Conservation (phyloP, 2,888 invertebrate species). For the Lutraria lutraria region DNA sequence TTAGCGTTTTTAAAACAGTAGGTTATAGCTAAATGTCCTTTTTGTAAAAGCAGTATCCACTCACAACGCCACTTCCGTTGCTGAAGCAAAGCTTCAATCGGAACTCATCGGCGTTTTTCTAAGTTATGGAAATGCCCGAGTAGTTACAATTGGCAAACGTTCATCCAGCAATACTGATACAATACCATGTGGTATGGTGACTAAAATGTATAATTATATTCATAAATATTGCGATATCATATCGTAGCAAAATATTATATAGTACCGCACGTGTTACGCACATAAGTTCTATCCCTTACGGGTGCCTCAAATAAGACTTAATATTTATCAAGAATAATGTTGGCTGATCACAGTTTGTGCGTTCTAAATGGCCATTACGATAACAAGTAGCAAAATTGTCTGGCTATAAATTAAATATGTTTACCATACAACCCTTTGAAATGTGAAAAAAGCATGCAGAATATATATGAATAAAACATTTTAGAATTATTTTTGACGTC, state of each 20-base stretch:
- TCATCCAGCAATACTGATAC: too few relatives aligned
- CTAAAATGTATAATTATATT: neutral
- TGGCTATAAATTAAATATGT: slow-evolving; percentile 63
- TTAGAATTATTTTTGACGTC: neutral
- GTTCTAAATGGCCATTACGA: slow-evolving; percentile 65
- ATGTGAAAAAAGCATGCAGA: slow-evolving; percentile 29
- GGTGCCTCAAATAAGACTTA: slow-evolving; percentile 26
- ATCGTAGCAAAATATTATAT: neutral
- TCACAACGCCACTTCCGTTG: too few relatives aligned
- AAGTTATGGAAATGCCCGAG: too few relatives aligned
- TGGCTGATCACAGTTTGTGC: slow-evolving; percentile 35
- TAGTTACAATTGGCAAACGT: too few relatives aligned
- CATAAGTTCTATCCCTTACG: neutral
- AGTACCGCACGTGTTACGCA: neutral
- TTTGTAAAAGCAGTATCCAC: too few relatives aligned
- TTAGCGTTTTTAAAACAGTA: too few relatives aligned
- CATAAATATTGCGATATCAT: neutral
- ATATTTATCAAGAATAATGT: slow-evolving; percentile 46
- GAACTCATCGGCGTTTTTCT: too few relatives aligned
- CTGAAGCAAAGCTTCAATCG: too few relatives aligned
- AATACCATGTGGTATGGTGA: neutral
- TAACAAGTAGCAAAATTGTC: slow-evolving; percentile 64
- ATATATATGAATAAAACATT: slow-evolving; percentile 8
- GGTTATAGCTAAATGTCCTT: too few relatives aligned
- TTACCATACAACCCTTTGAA: slow-evolving; percentile 41